Base-by-base conservation (phyloP, 2,888 invertebrate genomes). In the Leptinotarsa juncta region DNA sequence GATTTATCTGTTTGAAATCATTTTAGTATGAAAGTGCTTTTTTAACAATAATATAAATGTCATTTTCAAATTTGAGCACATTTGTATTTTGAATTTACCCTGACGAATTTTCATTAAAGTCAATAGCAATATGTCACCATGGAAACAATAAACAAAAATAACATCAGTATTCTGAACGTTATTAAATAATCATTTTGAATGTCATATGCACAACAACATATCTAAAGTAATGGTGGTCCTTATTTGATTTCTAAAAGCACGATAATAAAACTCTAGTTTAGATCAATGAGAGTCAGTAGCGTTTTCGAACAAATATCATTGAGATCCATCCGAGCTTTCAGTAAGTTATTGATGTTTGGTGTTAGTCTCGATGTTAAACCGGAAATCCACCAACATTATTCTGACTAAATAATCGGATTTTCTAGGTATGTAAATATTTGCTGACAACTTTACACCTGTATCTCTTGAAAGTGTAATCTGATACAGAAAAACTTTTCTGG, bases 341-440 rank as follows among this genome's bases (percentile, higher is more conserved):
- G 80, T 82, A 82, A 82, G 81, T 82, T 79, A 79, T 77, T 80
- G 77, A 71, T 81, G 82, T 82, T 82, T 65, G 76, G 71, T 82
- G 81, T 81, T 72, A 75, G 75, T 16, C n/a, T 16, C n/a, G 62
- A n/a, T 62, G n/a, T 62, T 26, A 14, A 32, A 12, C 32, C 42
- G 42, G 32, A 42, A 62, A 32, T 62, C 42, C 62, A 62, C 62
- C 62, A 32, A 57, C 57, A 23, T 14, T 20, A 57, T 20, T 15
- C 57, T 57, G 23, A 23, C 20, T 57, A 26, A 57, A 57, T 57
- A 23, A 57, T 18, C 23, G 50, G 16, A 50, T 50, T 57, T 57
- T 14, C 4, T 57, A 15, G 23, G 20, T 20, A 20, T 23, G 57
- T 57, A 10, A 57, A 57, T 57, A 57, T 57, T 23, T 57, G 57